Percentiles rank a stretch among this genome's conserved stretches.
Conservation (phyloP, 2,888 invertebrate genomes). For the Meiosimyza decipiens region DNA sequence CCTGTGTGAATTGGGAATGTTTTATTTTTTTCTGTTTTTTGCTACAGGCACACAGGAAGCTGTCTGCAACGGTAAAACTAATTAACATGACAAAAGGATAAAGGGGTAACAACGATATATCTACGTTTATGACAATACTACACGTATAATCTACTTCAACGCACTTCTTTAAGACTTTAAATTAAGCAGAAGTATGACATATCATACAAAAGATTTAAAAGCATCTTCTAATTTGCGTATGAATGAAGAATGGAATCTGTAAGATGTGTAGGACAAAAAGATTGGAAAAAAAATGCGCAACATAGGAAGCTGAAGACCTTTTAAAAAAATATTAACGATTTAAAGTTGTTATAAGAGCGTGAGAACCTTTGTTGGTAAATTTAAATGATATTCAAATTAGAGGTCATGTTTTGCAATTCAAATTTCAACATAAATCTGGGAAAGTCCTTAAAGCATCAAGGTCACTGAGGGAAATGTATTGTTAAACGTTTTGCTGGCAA, state of each 20-base stretch:
- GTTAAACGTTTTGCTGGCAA: too few relatives aligned
- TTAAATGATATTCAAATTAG: too few relatives aligned
- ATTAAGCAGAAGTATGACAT: conserved; percentile 48
- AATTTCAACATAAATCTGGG: neutral
- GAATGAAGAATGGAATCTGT: conserved; percentile 27
- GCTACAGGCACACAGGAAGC: conserved; percentile 1
- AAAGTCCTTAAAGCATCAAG: too few relatives aligned
- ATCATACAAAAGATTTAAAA: conserved; percentile 42
- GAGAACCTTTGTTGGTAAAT: too few relatives aligned
- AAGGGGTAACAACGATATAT: conserved; percentile 28
- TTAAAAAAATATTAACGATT: too few relatives aligned
- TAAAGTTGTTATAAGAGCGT: too few relatives aligned
- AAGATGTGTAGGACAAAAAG: neutral
- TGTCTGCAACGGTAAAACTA: conserved; percentile 45
- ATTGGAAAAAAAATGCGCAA: conserved; percentile 25
- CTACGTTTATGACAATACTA: neutral
- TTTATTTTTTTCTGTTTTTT: neutral
- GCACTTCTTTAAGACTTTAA: conserved; percentile 27
- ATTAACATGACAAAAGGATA: conserved; percentile 52
- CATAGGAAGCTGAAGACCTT: neutral
- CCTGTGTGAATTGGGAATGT: conserved; percentile 10
- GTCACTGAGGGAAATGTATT: too few relatives aligned
- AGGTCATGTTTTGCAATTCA: conserved; percentile 9
- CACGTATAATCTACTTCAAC: neutral
- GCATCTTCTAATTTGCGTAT: conserved; percentile 36